Base-by-base conservation (phyloP, 2,797 vertebrate species). In the Forpus xanthops region DNA sequence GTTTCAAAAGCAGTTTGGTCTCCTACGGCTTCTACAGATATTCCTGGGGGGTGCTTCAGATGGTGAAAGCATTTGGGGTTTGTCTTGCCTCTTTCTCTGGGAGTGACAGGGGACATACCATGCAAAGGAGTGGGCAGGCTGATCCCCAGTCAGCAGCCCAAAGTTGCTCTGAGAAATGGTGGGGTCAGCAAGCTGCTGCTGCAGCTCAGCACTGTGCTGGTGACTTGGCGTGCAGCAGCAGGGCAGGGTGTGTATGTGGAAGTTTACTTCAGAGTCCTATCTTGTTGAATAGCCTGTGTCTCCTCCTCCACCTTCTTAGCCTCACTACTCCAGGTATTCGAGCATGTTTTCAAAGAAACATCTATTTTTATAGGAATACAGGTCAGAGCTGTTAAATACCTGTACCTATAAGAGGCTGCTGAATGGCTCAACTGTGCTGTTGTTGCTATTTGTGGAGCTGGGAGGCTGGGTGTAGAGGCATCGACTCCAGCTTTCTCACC, bases 321-420 rank as follows among this genome's bases (percentile, higher is more conserved):
- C 15, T 56, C 4, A 0, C 30, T 5, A 1, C 20, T 50, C 11
- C 2, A 7, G 17, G 12, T 53, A 7, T 49, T 16, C 42, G 47
- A 79, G 55, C 12, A 11, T 11, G 35, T 75, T 66, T 35, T 25
- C 31, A 24, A 37, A 61, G 20, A 53, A 53, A 11, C 8, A 2
- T 4, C 41, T 80, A 3, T 30, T 27, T 64, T 75, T 53, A 37
- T 42, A 39, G 31, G 23, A 11, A 15, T 16, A 42, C 24, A 58
- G 47, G 33, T 76, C 28, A 75, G 68, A 84, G 42, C 42, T 55
- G 64, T 0, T 2, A 5, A 37, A 19, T 23, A n/a, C 30, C 15
- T 2, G 8, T 28, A 21, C 55, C 60, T 20, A 17, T 6, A 23
- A 37, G 74, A 70, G 50, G 47, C 81, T 87, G 70, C 47, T 52